Evolutionary conservation across 1,140 invertebrate genomes (phyloP).

Genomic region (Odontomachus brunneus): DNA sequence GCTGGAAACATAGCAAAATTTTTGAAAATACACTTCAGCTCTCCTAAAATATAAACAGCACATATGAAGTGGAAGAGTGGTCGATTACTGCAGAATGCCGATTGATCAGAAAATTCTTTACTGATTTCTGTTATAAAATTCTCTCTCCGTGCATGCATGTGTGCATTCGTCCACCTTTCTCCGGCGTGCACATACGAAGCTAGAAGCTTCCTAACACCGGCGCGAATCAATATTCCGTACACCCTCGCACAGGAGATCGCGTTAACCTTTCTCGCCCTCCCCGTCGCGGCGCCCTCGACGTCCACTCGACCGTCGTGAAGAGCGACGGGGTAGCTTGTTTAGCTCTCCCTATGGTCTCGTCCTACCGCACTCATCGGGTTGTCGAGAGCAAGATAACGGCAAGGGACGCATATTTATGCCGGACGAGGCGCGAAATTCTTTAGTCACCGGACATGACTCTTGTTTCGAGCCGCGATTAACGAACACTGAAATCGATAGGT

Average conservation of each 20-base stretch:
- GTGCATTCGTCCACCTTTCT: constrained; percentile 34
- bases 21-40: no score
- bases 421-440: constrained; percentile 31
- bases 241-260: constrained; percentile 43
- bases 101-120: no score
- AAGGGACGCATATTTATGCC: constrained; percentile 37
- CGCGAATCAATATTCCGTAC: constrained; percentile 66
- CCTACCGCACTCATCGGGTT: constrained; percentile 29
- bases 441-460: constrained; percentile 10
- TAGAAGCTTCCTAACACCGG: constrained; percentile 55
- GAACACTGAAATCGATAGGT: constrained; percentile 9
- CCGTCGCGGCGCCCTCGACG: constrained; percentile 34
- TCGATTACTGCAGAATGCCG: no score
- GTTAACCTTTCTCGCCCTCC: constrained; percentile 58
- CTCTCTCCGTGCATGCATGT: background rate
- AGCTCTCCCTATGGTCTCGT: constrained; percentile 17
- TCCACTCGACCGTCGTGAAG: constrained; percentile 43
- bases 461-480: background rate
- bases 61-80: no score
- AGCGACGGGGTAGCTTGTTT: constrained; percentile 45
- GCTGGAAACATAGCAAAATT: no score
- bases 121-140: no score
- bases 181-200: constrained; percentile 27
- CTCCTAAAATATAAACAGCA: no score
- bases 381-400: constrained; percentile 19